phyloP scores from a whole-genome alignment of 2,888 invertebrate species.

The Spilosoma lubricipeda region DNA sequence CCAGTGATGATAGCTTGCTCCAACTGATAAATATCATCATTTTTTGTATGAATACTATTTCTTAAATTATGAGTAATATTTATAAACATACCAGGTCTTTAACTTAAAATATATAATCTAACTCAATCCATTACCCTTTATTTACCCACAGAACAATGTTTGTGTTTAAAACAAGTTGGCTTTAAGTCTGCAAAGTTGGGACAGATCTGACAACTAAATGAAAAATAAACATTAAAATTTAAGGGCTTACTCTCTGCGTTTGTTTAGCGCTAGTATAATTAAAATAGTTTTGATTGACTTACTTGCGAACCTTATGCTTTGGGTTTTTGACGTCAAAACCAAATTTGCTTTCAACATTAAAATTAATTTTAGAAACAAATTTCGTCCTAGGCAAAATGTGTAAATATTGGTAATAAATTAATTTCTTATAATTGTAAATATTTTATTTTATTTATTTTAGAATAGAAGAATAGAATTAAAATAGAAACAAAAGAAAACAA shows the following conservation, averaged over 20 bases:
- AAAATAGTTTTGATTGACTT: conserved; percentile 35
- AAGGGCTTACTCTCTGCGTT: conserved; percentile 24
- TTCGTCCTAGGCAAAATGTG: not conserved
- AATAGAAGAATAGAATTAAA: no score
- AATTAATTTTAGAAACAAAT: not conserved
- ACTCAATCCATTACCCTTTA: conserved; percentile 52
- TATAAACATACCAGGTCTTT: not conserved
- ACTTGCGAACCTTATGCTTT: conserved; percentile 21
- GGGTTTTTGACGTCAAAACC: conserved; percentile 16
- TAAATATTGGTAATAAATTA: not conserved
- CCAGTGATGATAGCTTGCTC: not conserved
- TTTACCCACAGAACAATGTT: conserved; percentile 53
- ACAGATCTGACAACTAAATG: conserved; percentile 43
- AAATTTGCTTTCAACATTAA: conserved; percentile 2
- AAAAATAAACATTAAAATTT: conserved; percentile 44
- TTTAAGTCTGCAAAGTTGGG: conserved; percentile 49
- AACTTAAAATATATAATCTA: conserved; percentile 30
- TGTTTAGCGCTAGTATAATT: conserved; percentile 38
- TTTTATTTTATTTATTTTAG: no score
- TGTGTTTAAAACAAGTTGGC: conserved; percentile 44
- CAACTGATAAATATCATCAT: not conserved
- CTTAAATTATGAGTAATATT: not conserved
- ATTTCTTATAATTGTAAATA: no score
- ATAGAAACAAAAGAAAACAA: no score
- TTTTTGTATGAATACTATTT: not conserved